A percentile compares a stretch with the other conserved stretches of the same genome.
phyloP scores from a whole-genome alignment of 2,113 vertebrate genomes.

The Myiagra hebetior region DNA sequence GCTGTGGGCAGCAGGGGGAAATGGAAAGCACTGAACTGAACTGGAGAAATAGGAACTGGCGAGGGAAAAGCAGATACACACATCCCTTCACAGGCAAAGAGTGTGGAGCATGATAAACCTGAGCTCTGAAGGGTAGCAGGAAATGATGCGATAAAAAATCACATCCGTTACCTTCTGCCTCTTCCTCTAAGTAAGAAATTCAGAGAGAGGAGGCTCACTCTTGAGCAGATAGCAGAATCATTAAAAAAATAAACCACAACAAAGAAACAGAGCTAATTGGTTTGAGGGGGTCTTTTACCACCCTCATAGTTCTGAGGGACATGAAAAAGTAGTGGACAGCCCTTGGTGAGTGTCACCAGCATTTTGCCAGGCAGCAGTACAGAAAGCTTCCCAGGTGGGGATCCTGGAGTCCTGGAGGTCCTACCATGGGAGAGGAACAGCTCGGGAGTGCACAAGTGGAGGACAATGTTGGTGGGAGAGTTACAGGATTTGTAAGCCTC shows the following conservation, averaged over 20 bases:
- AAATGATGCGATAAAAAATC: not conserved
- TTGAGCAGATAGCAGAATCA: not conserved
- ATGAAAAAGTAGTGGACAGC: not conserved
- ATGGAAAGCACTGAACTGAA: not conserved
- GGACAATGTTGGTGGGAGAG: not conserved
- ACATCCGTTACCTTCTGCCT: not conserved
- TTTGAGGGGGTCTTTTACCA: not conserved
- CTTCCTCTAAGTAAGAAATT: not conserved
- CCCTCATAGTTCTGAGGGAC: not conserved
- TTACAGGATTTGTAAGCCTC: not conserved
- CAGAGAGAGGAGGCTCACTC: not conserved
- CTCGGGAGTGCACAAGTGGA: not conserved
- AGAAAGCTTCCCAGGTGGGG: not conserved
- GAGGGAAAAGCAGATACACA: not conserved
- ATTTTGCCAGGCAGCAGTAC: not conserved
- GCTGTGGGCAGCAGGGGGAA: not conserved
- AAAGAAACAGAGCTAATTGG: not conserved
- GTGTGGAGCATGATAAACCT: rapidly evolving
- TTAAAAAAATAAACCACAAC: not conserved
- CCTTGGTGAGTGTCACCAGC: not conserved
- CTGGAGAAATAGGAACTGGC: not conserved
- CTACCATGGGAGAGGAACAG: not conserved
- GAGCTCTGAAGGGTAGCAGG: not conserved
- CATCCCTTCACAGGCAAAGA: not conserved
- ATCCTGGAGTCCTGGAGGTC: not conserved